phyloP scores from a whole-genome alignment of 2,888 invertebrate species.

The Ornithoptera priamus region DNA sequence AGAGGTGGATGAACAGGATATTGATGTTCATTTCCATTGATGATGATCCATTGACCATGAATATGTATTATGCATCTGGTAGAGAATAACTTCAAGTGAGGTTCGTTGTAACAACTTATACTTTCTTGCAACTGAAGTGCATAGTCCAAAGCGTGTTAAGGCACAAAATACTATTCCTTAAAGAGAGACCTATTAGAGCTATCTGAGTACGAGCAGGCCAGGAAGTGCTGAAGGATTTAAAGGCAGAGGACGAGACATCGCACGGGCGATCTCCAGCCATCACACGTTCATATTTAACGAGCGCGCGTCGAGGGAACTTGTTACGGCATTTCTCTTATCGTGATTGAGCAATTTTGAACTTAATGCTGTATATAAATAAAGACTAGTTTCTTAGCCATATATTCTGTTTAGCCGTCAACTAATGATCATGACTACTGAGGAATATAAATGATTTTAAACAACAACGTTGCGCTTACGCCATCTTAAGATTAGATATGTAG shows the following conservation, averaged over 20 bases:
- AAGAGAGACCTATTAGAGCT: conserved; percentile 2
- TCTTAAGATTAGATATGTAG: background rate
- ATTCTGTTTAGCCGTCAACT: no score
- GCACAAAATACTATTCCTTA: conserved; percentile 2
- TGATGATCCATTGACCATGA: no score
- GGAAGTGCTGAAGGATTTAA: conserved; percentile 8
- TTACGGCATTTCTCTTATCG: background rate
- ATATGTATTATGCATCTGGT: no score
- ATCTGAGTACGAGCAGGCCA: background rate
- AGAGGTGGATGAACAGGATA: no score
- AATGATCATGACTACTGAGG: no score
- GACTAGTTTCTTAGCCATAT: background rate
- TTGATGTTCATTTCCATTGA: no score
- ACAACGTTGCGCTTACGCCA: no score
- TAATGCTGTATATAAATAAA: background rate
- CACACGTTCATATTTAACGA: conserved; percentile 28
- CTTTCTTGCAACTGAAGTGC: background rate
- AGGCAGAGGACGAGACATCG: conserved; percentile 17
- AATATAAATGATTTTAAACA: no score
- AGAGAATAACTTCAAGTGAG: no score
- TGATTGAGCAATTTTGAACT: background rate
- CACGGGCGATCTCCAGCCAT: conserved; percentile 21
- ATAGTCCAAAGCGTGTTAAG: background rate
- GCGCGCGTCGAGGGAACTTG: conserved; percentile 4
- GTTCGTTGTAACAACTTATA: no score